Conservation (phyloP, 1,140 invertebrate genomes). For the Chionoecetes opilio region DNA sequence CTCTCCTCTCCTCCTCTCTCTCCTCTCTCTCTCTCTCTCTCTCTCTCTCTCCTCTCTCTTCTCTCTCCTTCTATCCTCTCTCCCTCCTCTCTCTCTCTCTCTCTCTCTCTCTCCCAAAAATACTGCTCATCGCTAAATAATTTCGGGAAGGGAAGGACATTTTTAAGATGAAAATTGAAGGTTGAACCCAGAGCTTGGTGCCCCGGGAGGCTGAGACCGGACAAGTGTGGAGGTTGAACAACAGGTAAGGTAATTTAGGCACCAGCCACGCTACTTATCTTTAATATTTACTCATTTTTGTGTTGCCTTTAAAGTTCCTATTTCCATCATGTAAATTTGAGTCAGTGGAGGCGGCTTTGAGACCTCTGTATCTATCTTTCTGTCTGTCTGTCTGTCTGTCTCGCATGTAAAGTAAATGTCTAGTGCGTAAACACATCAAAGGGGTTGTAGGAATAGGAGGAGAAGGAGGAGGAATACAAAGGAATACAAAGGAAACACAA, state of each 20-base stretch:
- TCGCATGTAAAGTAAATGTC: too few species aligned
- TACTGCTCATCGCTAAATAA: background rate
- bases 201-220: background rate
- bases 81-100: slow-evolving; percentile 54
- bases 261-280: background rate
- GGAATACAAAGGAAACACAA: too few species aligned
- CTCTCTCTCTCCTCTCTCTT: background rate
- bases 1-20: background rate
- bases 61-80: background rate
- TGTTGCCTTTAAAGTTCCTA: background rate
- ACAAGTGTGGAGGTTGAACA: background rate
- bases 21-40: background rate
- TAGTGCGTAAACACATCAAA: background rate
- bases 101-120: background rate
- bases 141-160: background rate
- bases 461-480: background rate
- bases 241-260: slow-evolving; percentile 30
- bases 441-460: background rate
- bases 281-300: background rate
- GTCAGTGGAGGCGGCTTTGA: background rate
- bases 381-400: too few species aligned
- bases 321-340: background rate
- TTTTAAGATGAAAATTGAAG: background rate
- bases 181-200: background rate
- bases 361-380: too few species aligned